Evolutionary conservation across 2,797 vertebrate genomes (phyloP).

Genomic region (Tauraco hartlaubi): DNA sequence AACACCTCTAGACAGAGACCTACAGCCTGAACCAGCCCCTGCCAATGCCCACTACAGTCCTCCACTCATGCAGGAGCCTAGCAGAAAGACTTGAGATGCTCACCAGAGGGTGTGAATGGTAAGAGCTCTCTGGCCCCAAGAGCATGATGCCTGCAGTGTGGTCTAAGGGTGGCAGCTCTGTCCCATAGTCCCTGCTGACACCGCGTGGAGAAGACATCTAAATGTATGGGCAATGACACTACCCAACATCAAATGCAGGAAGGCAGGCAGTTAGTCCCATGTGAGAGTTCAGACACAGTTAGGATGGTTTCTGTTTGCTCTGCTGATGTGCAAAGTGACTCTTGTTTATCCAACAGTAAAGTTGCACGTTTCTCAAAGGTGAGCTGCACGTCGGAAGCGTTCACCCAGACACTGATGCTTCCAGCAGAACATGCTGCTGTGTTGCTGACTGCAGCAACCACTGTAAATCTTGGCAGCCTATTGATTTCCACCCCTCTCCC

Average conservation of each 20-base stretch:
- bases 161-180: neutral
- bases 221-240: neutral
- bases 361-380: neutral
- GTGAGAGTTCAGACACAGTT: neutral
- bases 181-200: neutral
- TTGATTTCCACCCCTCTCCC: fast-evolving
- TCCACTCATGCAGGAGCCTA: neutral
- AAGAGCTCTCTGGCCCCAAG: neutral
- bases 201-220: neutral
- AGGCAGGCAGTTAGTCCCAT: neutral
- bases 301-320: neutral
- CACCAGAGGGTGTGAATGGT: too few species aligned
- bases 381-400: neutral
- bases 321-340: neutral
- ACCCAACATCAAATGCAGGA: neutral
- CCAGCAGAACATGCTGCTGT: neutral
- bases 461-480: neutral
- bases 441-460: neutral
- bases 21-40: neutral
- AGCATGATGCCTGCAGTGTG: neutral
- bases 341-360: neutral
- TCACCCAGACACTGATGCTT: neutral
- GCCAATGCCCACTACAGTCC: neutral
- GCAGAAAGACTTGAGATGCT: neutral
- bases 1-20: neutral